Percentiles rank a stretch among this genome's conserved stretches.
Conservation (phyloP, 2,797 vertebrate genomes). For the Gymnocypris eckloni region DNA sequence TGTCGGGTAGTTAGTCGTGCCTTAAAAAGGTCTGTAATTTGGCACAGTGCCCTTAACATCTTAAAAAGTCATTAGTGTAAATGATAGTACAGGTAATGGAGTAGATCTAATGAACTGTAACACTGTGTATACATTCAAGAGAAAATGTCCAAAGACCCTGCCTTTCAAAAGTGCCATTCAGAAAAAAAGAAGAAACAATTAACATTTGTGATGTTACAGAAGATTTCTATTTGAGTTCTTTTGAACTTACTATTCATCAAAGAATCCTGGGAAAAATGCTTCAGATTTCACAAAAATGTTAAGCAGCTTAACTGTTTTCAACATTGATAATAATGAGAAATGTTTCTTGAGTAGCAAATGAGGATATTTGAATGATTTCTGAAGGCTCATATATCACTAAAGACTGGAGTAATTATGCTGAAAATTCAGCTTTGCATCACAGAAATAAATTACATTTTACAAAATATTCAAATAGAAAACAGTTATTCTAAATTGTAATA, state of each 20-base stretch:
- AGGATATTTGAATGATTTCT: not conserved
- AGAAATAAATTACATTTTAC: not conserved
- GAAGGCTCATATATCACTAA: not conserved
- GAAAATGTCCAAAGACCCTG: not conserved
- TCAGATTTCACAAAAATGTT: not conserved
- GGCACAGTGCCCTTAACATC: not conserved
- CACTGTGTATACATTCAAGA: not conserved
- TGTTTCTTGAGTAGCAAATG: not conserved
- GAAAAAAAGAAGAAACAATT: not conserved
- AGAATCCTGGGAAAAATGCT: not conserved
- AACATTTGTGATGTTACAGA: not conserved
- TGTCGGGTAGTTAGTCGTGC: not conserved
- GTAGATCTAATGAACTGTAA: conserved; percentile 22
- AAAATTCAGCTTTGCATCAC: not conserved
- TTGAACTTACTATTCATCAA: not conserved
- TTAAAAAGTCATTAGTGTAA: conserved; percentile 28
- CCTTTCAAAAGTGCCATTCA: not conserved
- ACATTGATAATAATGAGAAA: not conserved
- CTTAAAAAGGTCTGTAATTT: conserved; percentile 18
- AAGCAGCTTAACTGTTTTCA: not conserved
- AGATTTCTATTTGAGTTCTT: not conserved
- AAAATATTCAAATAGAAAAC: not conserved
- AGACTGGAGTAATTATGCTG: not conserved
- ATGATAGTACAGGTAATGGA: conserved; percentile 16
- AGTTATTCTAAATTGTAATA: not conserved